Percentiles rank a stretch among this genome's conserved stretches.
Evolutionary conservation across 2,797 vertebrate species (phyloP).

Genomic region (Hippopotamyrus pictus): DNA sequence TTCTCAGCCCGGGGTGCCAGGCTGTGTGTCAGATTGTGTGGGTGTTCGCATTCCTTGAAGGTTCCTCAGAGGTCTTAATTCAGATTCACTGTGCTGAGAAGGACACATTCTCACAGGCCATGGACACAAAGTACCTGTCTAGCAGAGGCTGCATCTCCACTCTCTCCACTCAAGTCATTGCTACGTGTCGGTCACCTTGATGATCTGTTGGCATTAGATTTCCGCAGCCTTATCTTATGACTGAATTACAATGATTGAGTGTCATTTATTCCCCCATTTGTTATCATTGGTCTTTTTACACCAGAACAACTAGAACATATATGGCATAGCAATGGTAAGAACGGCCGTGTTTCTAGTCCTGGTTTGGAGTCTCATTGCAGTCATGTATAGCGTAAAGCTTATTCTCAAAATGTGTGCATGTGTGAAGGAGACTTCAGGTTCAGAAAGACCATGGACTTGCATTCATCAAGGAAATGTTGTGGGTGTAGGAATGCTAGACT

Average conservation of each 20-base stretch:
- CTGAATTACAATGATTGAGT: neutral
- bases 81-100: conserved; percentile 30
- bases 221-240: neutral
- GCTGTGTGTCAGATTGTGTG: conserved; percentile 25
- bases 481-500: neutral
- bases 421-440: neutral
- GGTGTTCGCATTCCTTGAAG: conserved; percentile 25
- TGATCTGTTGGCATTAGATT: neutral
- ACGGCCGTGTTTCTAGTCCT: neutral
- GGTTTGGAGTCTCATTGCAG: neutral
- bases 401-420: neutral
- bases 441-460: neutral
- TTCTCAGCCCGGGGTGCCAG: conserved; percentile 24
- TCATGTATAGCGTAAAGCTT: neutral
- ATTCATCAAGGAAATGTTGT: neutral
- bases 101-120: conserved; percentile 39
- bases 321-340: neutral
- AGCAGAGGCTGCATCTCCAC: neutral
- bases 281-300: neutral
- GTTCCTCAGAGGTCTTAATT: conserved; percentile 28
- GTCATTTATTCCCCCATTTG: neutral
- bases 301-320: neutral
- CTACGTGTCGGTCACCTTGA: neutral
- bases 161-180: neutral
- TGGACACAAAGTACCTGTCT: conserved; percentile 16